These are phyloP conservation scores for Manacus vitellinus DNA, from an alignment of 2,113 vertebrate genomes.

Conservation along the genomic window DNA sequence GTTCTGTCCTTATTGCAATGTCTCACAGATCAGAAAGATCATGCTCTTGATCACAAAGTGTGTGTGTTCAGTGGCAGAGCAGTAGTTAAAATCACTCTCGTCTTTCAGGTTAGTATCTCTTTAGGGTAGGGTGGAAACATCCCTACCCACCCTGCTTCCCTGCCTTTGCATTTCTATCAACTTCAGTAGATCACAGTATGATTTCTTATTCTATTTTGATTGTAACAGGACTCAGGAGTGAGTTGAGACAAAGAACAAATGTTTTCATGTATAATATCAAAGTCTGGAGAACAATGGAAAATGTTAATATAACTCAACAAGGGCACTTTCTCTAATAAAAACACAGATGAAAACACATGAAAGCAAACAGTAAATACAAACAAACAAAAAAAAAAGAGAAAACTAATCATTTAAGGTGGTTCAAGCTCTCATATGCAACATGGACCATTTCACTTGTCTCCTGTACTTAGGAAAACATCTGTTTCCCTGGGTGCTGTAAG, in stretches of 20 bases:
- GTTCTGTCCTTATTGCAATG: neutral
- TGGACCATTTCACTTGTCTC: neutral
- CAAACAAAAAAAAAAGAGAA: neutral
- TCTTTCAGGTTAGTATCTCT: neutral
- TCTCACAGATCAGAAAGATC: neutral
- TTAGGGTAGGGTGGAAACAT: neutral
- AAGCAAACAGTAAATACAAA: neutral
- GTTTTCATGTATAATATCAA: neutral
- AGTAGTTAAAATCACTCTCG: neutral
- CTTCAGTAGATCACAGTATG: neutral
- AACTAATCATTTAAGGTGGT: neutral
- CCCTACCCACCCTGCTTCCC: neutral
- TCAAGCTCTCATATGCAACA: neutral
- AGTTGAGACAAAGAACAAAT: neutral
- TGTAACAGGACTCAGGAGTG: neutral
- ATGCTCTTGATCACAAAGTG: neutral
- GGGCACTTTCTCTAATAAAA: neutral
- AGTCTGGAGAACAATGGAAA: constrained; percentile 1
- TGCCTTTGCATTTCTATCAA: neutral
- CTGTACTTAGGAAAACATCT: neutral
- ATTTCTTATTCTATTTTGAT: neutral
- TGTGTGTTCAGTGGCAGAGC: neutral
- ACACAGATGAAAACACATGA: neutral
- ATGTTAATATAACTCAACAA: constrained; percentile 10
- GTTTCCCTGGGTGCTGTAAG: neutral